Conservation (phyloP, 2,888 invertebrate genomes). For the Yponomeuta sedellus region DNA sequence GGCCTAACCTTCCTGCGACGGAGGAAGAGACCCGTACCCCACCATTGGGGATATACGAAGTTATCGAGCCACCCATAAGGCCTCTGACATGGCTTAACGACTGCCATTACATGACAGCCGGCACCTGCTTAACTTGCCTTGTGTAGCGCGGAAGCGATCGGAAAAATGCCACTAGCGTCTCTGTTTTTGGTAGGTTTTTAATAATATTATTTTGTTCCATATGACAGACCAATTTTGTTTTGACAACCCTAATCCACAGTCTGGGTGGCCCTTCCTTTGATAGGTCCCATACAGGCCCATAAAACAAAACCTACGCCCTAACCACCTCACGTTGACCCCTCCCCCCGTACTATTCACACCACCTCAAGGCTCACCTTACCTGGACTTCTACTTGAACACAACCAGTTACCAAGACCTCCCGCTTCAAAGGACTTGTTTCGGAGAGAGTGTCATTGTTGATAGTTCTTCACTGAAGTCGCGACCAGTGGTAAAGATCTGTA, state of each 20-base stretch:
- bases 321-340: not conserved
- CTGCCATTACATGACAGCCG: too few species aligned
- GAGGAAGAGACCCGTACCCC: too few species aligned
- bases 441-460: not conserved
- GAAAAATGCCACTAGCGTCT: too few species aligned
- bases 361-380: not conserved
- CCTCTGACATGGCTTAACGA: too few species aligned
- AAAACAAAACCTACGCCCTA: slow-evolving; percentile 53
- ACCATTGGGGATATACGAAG: too few species aligned
- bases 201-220: not conserved
- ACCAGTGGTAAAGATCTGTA: not conserved
- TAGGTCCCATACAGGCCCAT: slow-evolving; percentile 40
- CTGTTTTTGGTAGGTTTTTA: too few species aligned
- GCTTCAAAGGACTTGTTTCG: not conserved
- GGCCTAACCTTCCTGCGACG: too few species aligned
- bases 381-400: not conserved
- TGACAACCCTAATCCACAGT: slow-evolving; percentile 47
- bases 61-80: too few species aligned
- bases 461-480: not conserved
- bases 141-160: too few species aligned
- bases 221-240: not conserved
- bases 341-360: not conserved
- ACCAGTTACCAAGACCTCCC: not conserved
- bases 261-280: slow-evolving; percentile 64
- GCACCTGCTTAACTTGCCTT: too few species aligned